Evolutionary conservation across 2,797 vertebrate species (phyloP), one percentile per base, ranked within the genome.

Genomic region (Arctocebus calabarensis): DNA sequence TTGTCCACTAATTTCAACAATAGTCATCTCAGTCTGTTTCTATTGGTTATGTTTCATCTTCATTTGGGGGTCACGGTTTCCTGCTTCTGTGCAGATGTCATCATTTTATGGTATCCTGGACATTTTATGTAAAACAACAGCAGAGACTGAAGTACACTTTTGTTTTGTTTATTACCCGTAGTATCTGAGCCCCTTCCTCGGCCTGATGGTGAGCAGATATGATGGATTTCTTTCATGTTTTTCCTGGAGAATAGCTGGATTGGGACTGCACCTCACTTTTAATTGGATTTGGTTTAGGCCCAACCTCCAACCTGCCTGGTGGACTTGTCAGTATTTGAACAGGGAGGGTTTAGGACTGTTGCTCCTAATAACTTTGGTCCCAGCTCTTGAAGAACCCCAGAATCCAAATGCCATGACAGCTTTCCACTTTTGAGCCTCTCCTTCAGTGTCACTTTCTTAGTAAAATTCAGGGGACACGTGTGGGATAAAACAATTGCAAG

Each of bases 281-380:
- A 89, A 45, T 89, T 75, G 86, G 74, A 71, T 75, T 82, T n/a
- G n/a, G 20, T 92, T 87, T 87, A 87, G 71, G 71, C 59, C 64
- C 34, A 87, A 52, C 34, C 25, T 32, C 70, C 62, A 84, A 45
- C 22, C 43, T 74, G 43, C 43, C 29, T 68, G 90, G 92, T 86
- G 37, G 68, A 45, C 66, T 87, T 90, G 73, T 87, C 83, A 81
- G 64, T 93, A 57, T 92, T 94, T 94, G 77, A 90, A 22, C n/a
- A 89, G 29, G 25, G 57, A 92, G 37, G 11, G 22, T 19, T 37
- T 75, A 20, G 27, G 64, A 66, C 64, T 66, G 64, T 32, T 66
- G 32, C 64, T n/a, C 32, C 32, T 66, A n/a, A 20, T 66, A 32
- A n/a, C 64, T 66, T 66, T 66, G 37, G 59, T 40, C 86, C 95